A percentile compares a stretch with the other conserved stretches of the same genome.
These are phyloP conservation scores for Zosterops pallidus DNA, from an alignment of 2,113 vertebrate genomes.

Conservation along the genomic window DNA sequence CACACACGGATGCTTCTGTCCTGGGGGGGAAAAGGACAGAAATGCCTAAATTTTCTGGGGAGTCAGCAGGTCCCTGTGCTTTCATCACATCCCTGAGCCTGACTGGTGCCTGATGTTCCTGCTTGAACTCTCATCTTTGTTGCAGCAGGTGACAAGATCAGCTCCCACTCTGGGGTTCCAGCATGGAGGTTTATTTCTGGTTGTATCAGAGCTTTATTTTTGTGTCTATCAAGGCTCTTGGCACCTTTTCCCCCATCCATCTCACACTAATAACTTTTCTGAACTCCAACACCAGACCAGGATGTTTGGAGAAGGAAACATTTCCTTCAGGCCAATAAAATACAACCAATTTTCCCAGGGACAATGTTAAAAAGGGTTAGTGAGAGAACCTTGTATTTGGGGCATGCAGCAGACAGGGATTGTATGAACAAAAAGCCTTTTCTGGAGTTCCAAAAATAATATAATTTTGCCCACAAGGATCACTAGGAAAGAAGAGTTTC, in stretches of 20 bases:
- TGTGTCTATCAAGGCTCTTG: background rate
- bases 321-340: background rate
- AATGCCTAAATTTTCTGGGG: fast-evolving
- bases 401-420: background rate
- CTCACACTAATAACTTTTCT: background rate
- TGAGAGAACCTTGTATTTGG: background rate
- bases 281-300: background rate
- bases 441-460: background rate
- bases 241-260: background rate
- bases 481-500: background rate
- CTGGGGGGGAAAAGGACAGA: conserved; percentile 48
- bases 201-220: background rate
- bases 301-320: background rate
- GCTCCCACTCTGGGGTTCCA: background rate
- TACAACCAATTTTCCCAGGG: background rate
- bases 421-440: background rate
- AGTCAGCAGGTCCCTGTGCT: fast-evolving
- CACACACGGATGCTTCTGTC: conserved; percentile 89
- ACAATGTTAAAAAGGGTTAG: background rate
- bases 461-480: background rate
- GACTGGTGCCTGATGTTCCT: background rate
- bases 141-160: background rate
- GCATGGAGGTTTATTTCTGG: background rate
- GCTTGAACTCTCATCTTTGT: fast-evolving
- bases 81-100: fast-evolving